A percentile compares a stretch with the other conserved stretches of the same genome.
phyloP scores from a whole-genome alignment of 2,888 invertebrate species.

The Sialis fuliginosa region DNA sequence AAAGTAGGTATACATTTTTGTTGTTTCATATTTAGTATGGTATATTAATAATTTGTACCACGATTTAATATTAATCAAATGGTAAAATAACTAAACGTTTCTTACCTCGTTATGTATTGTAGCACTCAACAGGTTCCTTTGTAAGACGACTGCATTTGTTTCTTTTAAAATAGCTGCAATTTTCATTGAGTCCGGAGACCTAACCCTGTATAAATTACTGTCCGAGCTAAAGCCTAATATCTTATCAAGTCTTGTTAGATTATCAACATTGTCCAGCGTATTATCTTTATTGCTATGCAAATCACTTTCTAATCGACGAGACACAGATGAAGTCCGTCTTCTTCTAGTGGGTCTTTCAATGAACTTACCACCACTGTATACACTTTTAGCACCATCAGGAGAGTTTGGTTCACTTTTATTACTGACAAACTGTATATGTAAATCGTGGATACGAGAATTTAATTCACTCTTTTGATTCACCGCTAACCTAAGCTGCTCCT shows the following conservation, averaged over 20 bases:
- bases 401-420: slow-evolving; percentile 25
- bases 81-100: background rate
- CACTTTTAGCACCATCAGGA: slow-evolving; percentile 6
- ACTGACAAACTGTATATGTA: slow-evolving; percentile 29
- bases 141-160: slow-evolving; percentile 64
- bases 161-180: slow-evolving; percentile 71
- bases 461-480: slow-evolving; percentile 37
- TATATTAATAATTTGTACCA: background rate
- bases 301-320: slow-evolving; percentile 7
- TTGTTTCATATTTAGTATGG: too few relatives aligned
- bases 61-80: background rate
- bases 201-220: slow-evolving; percentile 32
- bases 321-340: slow-evolving; percentile 2
- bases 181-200: slow-evolving; percentile 52
- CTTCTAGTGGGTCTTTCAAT: slow-evolving; percentile 2
- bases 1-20: too few relatives aligned
- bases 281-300: slow-evolving; percentile 10
- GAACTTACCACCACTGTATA: background rate
- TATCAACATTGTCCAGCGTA: slow-evolving; percentile 8
- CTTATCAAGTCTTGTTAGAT: slow-evolving; percentile 47
- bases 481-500: slow-evolving; percentile 37
- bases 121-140: slow-evolving; percentile 63
- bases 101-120: slow-evolving; percentile 72
- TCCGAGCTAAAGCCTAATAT: slow-evolving; percentile 38
- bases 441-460: slow-evolving; percentile 35